These are phyloP conservation scores for Eustalomyia histrio DNA, from an alignment of 2,888 invertebrate species.

Conservation along the genomic window DNA sequence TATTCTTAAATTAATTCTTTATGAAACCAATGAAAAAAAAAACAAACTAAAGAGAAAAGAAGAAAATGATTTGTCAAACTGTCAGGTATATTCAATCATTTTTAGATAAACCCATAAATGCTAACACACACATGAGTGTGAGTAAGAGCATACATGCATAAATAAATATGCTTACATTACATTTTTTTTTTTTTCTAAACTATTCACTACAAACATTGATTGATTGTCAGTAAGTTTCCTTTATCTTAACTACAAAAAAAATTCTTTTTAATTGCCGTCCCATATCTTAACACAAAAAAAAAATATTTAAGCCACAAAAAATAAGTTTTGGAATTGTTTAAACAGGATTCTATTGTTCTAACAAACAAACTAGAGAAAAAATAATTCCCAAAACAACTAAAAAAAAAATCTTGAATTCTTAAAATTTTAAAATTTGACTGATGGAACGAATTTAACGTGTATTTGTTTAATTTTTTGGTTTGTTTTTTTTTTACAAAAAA, in stretches of 20 bases:
- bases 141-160: not conserved
- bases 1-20: slow-evolving; percentile 7
- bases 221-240: slow-evolving; percentile 60
- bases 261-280: slow-evolving; percentile 7
- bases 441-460: slow-evolving; percentile 52
- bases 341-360: slow-evolving; percentile 6
- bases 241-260: slow-evolving; percentile 44
- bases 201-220: slow-evolving; percentile 41
- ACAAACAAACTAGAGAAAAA: not conserved
- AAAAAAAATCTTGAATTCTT: not conserved
- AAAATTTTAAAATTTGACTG: slow-evolving; percentile 36
- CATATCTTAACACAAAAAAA: slow-evolving; percentile 1
- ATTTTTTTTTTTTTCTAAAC: not conserved
- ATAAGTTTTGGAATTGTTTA: not conserved
- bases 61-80: slow-evolving; percentile 63
- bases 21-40: not conserved
- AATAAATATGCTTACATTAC: not conserved
- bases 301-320: slow-evolving; percentile 1
- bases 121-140: not conserved
- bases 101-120: slow-evolving; percentile 38
- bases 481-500: not conserved
- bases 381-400: not conserved
- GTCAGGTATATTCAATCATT: slow-evolving; percentile 62
- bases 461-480: not conserved
- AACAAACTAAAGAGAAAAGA: slow-evolving; percentile 16